phyloP scores from a whole-genome alignment of 2,888 invertebrate genomes.

The Himalopsyche japonica region DNA sequence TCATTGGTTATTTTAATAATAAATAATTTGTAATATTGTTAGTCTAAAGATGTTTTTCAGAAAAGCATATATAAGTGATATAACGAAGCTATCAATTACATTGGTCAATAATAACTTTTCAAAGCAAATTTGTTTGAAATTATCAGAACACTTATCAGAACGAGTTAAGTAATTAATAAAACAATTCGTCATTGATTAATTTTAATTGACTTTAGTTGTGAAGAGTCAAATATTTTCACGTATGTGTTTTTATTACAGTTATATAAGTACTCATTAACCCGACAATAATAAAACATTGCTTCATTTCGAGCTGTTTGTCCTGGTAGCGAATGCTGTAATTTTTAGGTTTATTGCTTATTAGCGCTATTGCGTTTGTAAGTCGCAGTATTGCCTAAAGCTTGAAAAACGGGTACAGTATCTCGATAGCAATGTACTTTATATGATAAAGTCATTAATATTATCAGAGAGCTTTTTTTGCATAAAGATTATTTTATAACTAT shows the following conservation, averaged over 20 bases:
- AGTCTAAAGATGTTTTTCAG: too few species aligned
- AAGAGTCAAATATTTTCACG: neutral
- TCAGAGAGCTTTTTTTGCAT: too few species aligned
- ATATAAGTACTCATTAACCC: neutral
- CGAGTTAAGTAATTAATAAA: too few species aligned
- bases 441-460: neutral
- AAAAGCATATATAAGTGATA: too few species aligned
- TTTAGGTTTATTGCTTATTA: neutral
- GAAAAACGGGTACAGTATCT: neutral
- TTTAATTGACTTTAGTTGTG: neutral
- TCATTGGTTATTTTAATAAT: too few species aligned
- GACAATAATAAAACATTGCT: neutral
- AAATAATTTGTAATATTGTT: too few species aligned
- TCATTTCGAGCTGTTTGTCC: neutral
- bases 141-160: too few species aligned
- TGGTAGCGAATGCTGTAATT: neutral
- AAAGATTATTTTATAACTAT: too few species aligned
- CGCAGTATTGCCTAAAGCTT: neutral
- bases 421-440: neutral
- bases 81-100: too few species aligned
- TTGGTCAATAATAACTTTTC: too few species aligned
- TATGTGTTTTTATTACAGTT: neutral
- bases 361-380: neutral
- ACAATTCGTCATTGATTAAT: too few species aligned
- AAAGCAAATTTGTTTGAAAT: too few species aligned